Evolutionary conservation across 1,140 invertebrate genomes (phyloP), one percentile per base, ranked within the genome.

Genomic region (Drosophila littoralis): DNA sequence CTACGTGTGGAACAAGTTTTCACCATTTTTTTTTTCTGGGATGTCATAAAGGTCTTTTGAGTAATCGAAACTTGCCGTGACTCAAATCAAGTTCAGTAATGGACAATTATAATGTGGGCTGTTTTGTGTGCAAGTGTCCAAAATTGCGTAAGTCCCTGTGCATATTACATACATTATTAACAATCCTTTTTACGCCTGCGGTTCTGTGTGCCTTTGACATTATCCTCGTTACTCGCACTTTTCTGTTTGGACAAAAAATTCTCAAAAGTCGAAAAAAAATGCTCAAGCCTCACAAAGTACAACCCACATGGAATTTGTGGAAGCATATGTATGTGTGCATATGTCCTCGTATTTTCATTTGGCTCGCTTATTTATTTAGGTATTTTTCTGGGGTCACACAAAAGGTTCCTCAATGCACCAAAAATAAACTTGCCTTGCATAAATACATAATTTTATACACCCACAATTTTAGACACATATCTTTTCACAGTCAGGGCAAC

Each of bases 1-100:
- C 52, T 55, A 86, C 69, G 71, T 58, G 82, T 70, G 65, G 9
- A 52, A 70, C 76, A 67, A 83, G 83, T 88, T 88, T 80, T 75
- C 50, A 79, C 46, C 38, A 28, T 28, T 28, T 28, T 28, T 22
- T 22, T 48, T 13, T 22, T 52, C 22, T 36, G 32, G 15, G 63
- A 54, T 67, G 70, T 67, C 63, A 60, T 33, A 52, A 57, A 63
- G 46, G 64, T 51, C 36, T 35, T 75, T 57, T 57, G 68, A 58
- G 59, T 60, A 80, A 85, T 57, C 69, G 72, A 68, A 57, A 51
- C 67, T 60, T 71, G 51, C 59, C 55, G 70, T 79, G 75, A 84
- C 74, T 85, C 52, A 61, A 46, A 63, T 55, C 52, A 60, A 67
- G 36, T 61, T 28, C 10, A 40, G 13, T 22, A 60, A 48, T 36